Base-by-base conservation (phyloP, 1,140 invertebrate genomes). In the Drosophila persimilis region DNA sequence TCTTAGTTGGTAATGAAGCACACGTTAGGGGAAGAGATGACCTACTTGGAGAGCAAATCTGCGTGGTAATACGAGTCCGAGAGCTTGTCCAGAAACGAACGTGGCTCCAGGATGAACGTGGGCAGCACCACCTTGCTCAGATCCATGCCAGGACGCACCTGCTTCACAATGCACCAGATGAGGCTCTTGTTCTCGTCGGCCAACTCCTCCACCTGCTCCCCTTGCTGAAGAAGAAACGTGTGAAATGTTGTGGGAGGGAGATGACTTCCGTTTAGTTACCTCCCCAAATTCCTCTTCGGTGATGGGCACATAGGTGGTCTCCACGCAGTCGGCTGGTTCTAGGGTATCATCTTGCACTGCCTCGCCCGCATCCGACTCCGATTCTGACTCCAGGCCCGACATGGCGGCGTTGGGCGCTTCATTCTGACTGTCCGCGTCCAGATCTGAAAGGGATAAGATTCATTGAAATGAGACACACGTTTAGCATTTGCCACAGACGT, bases 71-170 rank as follows among this genome's bases (percentile, higher is more conserved):
- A 98, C 45, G 97, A 97, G 92, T 98, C 97, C 0, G 96, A 95
- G 0, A 98, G 93, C 92, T 98, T 98, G 91, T 99, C 98, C 11
- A 99, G 92, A 91, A 99, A 98, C 2, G 97, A 98, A 57, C 97
- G 92, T 15, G 97, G 97, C 90, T 99, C 98, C 53, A 99, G 90
- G 58, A 97, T 97, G 83, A 97, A 97, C 0, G 96, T 97, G 0
- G 97, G 97, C 48, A 99, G 92, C 7, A 98, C 97, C 29, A 99
- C 97, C 92, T 98, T 97, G 52, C 97, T 98, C n/a, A 99, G 92
- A 92, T 98, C 98, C 97, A 98, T 98, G 17, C 98, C 97, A 17
- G 98, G 98, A 22, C 97, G 93, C 79, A 98, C 97, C 94, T 99
- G 97, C 92, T 98, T 98, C 77, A 99, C 93, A 15, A 99, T 93